Base-by-base conservation (phyloP, 2,888 invertebrate species). In the Drosophila vallismaia region DNA sequence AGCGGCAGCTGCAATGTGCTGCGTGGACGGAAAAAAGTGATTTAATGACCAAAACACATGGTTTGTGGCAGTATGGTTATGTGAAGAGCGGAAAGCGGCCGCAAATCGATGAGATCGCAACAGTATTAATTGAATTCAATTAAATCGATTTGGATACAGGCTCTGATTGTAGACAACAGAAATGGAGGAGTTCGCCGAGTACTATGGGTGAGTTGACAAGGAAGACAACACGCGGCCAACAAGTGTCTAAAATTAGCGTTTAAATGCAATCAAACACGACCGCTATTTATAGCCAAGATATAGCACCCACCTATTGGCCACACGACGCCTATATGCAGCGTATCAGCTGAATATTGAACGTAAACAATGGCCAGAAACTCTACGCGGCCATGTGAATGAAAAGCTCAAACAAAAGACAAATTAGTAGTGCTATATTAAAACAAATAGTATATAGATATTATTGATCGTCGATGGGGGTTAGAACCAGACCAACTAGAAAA, bases 101-200 rank as follows among this genome's bases (percentile, higher is more conserved):
- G 50, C 31, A 63, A 57, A 69, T 63, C 51, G 59, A 72, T 42
- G 40, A 60, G 69, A 59, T 10, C 58, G 58, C 31, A 24, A 48
- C 58, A n/a, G 31, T 44, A 48, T 58, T 54, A 58, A 66, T 66
- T 51, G 33, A 66, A 78, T 77, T 71, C 31, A 58, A 60, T 68
- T 55, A 66, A 64, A 74, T 78, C 68, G 56, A 68, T 49, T 28
- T 55, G 51, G 45, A 53, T n/a, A 33, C 28, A 14, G 44, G 3
- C 2, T 8, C 40, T 8, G 40, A 19, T 8, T 42, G 8, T 19
- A 42, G 68, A 48, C 53, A 51, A 63, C 67, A 44, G 78, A 63
- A 44, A 77, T 77, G 77, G 77, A 77, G 48, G 77, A 77, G 51
- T 52, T 77, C 14, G 59, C 74, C n/a, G 77, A 77, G 42, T 77